Evolutionary conservation across 92 coral and sea anemone genomes (phyloP), one percentile per base, ranked within the genome.

Genomic region (Porites cylindrica): DNA sequence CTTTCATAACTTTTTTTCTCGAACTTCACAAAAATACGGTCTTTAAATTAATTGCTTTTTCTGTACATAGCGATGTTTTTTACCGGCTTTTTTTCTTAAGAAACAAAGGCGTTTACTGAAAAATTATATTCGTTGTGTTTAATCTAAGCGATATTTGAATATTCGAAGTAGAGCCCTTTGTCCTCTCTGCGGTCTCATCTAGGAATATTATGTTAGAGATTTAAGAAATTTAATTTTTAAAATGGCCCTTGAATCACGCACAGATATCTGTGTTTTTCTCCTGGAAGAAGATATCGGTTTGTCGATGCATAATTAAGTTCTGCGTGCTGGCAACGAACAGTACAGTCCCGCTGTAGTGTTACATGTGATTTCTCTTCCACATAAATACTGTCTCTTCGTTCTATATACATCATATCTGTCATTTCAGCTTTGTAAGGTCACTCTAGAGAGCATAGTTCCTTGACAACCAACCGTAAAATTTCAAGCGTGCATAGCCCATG

Each of bases 401-500:
- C 74, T 83, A 83, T 83, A 66, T 83, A 83, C 87, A 83, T 23
- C 62, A 52, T 38, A 70, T 70, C 61, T 69, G 77, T 82, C 54
- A 29, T n/a, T 32, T 38, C 72, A 13, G 60, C 47, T 20, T 63
- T 73, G 87, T 72, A 73, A 50, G 79, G 72, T 83, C 87, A 83
- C 7, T 38, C 10, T 74, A 80, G 68, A 69, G 86, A 26, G 32
- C n/a, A 52, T 5, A 32, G 5, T 32, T 69, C 76, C 56, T 75
- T 81, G 56, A 60, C 67, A 18, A 81, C 43, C 70, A 1, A 52
- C 50, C 53, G 23, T 70, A 66, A 73, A 80, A 83, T 74, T 1
- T 83, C 80, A 83, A 51, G 87, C 87, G 75, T 83, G 87, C 87
- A 83, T 83, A 2, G 80, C 72, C 80, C 87, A 73, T 16, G 87